These are phyloP conservation scores for Phaethon lepturus DNA, from an alignment of 2,113 vertebrate species.

Conservation along the genomic window DNA sequence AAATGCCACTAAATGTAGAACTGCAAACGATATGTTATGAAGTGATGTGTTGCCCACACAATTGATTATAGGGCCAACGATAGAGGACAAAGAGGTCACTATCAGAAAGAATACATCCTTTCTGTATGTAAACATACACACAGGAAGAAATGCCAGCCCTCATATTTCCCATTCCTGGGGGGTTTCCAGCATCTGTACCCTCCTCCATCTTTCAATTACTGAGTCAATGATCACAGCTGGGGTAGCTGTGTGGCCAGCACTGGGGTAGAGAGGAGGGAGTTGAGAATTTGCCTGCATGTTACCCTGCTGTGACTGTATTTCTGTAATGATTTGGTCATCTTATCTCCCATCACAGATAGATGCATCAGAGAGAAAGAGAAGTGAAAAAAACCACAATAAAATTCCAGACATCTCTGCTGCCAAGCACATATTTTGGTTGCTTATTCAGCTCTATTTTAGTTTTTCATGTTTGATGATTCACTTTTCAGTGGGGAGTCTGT, in stretches of 20 bases:
- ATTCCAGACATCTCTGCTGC: background rate
- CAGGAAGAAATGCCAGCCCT: background rate
- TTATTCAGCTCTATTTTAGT: background rate
- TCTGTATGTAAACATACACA: background rate
- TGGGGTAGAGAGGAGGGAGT: background rate
- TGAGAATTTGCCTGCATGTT: background rate
- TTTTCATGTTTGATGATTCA: constrained; percentile 23
- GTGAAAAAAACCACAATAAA: background rate
- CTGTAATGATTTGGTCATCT: background rate
- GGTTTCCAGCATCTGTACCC: background rate
- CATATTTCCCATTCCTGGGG: background rate
- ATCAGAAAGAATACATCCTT: background rate
- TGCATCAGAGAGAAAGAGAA: background rate
- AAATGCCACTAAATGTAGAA: background rate
- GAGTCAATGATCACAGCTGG: background rate
- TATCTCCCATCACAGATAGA: background rate
- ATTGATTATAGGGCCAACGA: background rate
- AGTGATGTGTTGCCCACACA: background rate
- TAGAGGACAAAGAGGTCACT: background rate
- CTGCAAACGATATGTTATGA: background rate
- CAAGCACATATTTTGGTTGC: background rate
- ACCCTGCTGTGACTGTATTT: background rate
- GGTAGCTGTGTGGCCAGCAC: background rate
- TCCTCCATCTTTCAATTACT: background rate
- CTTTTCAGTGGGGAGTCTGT: background rate